These are phyloP conservation scores for Steinernema hermaphroditum DNA, from an alignment of 2,888 invertebrate genomes.

Conservation along the genomic window DNA sequence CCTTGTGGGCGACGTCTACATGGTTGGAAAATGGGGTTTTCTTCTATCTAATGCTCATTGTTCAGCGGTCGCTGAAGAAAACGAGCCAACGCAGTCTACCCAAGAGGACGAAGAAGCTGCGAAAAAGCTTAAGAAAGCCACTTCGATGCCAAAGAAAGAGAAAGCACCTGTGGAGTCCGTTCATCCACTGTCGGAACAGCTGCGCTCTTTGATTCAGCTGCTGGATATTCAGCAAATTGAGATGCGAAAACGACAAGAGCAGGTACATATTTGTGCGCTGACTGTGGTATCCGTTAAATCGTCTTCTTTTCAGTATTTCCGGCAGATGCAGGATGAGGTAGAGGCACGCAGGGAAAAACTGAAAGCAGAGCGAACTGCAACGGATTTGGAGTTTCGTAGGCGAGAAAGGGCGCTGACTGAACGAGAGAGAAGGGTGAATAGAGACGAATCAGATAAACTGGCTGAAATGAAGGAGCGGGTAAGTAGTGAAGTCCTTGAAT, in stretches of 20 bases:
- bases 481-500: background rate
- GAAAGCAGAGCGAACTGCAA: background rate
- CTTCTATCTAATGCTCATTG: background rate
- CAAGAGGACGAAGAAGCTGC: background rate
- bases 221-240: slow-evolving; percentile 5
- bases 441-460: background rate
- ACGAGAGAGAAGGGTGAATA: background rate
- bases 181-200: background rate
- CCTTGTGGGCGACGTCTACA: background rate
- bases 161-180: background rate
- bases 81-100: no score
- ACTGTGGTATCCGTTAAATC: no score
- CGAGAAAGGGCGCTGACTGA: background rate
- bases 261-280: no score
- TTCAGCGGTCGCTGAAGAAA: background rate
- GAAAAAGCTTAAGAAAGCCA: background rate
- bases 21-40: background rate
- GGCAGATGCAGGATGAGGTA: background rate
- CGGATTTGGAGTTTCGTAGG: background rate
- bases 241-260: slow-evolving; percentile 3
- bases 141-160: background rate
- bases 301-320: slow-evolving; percentile 4
- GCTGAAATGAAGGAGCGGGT: background rate
- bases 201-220: background rate
- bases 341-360: background rate